These are phyloP conservation scores for Ectemnius cavifrons DNA, from an alignment of 2,888 invertebrate species.

Conservation along the genomic window DNA sequence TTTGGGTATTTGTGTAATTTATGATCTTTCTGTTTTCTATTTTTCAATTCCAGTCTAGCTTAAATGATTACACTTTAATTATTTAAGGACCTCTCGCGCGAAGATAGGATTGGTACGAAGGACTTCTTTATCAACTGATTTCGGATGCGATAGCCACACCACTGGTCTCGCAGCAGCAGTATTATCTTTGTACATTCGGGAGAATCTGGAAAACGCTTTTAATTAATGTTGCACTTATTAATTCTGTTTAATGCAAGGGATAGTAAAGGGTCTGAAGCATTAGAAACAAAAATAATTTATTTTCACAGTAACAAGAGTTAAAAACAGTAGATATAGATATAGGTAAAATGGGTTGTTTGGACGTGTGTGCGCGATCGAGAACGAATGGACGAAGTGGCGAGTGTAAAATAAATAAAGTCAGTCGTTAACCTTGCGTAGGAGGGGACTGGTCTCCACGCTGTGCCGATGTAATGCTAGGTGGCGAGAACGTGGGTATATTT, in stretches of 20 bases:
- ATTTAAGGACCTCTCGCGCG: not conserved
- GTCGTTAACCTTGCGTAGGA: slow-evolving; percentile 56
- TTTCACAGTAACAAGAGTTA: slow-evolving; percentile 29
- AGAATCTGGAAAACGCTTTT: slow-evolving; percentile 61
- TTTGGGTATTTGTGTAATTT: slow-evolving; percentile 51
- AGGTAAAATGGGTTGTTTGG: slow-evolving; percentile 11
- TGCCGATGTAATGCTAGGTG: not conserved
- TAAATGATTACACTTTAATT: not conserved
- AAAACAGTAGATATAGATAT: not conserved
- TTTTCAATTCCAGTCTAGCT: not conserved
- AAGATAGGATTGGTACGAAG: slow-evolving; percentile 28
- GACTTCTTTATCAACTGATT: slow-evolving; percentile 63
- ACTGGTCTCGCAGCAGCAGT: slow-evolving; percentile 77
- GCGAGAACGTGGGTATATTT: slow-evolving; percentile 47
- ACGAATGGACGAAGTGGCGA: not conserved
- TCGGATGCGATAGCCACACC: slow-evolving; percentile 77
- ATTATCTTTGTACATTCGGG: slow-evolving; percentile 71
- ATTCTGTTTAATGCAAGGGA: slow-evolving; percentile 3
- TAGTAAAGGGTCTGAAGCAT: not conserved
- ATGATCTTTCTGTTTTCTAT: not conserved
- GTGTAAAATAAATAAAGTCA: slow-evolving; percentile 47
- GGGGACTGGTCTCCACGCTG: slow-evolving; percentile 43
- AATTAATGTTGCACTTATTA: slow-evolving; percentile 22
- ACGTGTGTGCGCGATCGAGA: not conserved
- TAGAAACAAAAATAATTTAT: slow-evolving; percentile 24